Base-by-base conservation (phyloP, 2,797 vertebrate species). In the Buphagus erythrorhynchus region DNA sequence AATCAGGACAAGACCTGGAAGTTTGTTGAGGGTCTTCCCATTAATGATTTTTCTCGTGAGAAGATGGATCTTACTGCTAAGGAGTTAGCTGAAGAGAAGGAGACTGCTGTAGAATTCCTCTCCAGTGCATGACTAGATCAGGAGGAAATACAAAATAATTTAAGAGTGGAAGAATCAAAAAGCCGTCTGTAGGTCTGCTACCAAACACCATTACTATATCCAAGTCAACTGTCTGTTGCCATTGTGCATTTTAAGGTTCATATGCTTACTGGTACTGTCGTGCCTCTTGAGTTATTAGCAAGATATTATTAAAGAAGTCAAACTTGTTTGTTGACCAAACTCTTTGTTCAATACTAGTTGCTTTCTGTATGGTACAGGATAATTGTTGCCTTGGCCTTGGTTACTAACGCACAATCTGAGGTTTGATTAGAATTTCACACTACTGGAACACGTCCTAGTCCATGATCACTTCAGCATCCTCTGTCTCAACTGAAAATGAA, bases 1-100 rank as follows among this genome's bases (percentile, higher is more conserved):
- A 35, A 97, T 96, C 97, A 99, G 99, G 97, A 99, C 97, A 99
- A 99, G 96, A 95, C 95, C 95, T 99, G 99, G 99, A 99, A 98
- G 94, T 98, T 99, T 78, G 99, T 99, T 57, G 98, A 99, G 22
- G 99, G 99, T 66, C 98, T 99, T 66, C 36, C 98, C 38, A 98
- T 99, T 96, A 99, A 99, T 62, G 98, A 99, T 71, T 99, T 99
- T 93, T 99, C 99, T 54, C 98, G 98, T 69, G 97, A 98, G 54
- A 99, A 99, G 98, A 99, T 99, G 99, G 98, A 99, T 21, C 93
- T 98, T 90, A 99, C 99, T 7, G 98, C 99, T 0, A 98, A 98
- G 16, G 99, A 99, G 97, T 97, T 99, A 93, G 86, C 98, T 86
- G 99, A 99, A 63, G 99, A 99, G 98, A 98, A 99, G 58, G 98